These are phyloP conservation scores for Steinernema feltiae DNA, from an alignment of 1,140 invertebrate genomes.

Conservation along the genomic window DNA sequence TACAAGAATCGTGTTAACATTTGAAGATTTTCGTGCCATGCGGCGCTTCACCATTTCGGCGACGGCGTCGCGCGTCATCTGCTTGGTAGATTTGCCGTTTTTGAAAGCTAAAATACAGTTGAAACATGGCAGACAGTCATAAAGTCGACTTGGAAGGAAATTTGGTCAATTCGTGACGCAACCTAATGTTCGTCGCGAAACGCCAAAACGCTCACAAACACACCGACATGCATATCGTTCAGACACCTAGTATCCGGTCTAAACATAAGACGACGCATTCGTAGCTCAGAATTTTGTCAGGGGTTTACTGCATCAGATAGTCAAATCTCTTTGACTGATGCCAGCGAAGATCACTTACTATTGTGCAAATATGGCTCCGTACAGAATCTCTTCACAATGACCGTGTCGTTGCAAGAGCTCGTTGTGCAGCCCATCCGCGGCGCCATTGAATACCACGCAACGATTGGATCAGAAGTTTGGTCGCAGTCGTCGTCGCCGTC, in stretches of 20 bases:
- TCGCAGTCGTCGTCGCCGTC: background rate
- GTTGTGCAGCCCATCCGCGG: background rate
- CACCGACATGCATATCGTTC: background rate
- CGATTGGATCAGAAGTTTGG: background rate
- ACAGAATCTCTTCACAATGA: background rate
- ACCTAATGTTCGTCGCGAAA: too few species aligned
- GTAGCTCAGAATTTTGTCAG: too few species aligned
- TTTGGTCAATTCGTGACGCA: too few species aligned
- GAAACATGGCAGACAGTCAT: background rate
- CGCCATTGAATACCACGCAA: background rate
- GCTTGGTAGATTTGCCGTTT: background rate
- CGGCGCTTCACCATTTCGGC: background rate
- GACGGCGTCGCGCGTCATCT: background rate
- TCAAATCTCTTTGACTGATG: too few species aligned
- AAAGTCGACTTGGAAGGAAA: too few species aligned
- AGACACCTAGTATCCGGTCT: background rate
- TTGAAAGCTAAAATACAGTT: background rate
- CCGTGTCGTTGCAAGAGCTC: background rate
- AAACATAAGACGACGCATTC: background rate
- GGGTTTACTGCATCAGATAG: too few species aligned
- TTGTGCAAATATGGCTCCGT: background rate
- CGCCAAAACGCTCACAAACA: background rate
- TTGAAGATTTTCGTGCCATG: background rate
- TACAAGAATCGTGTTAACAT: conserved; percentile 1
- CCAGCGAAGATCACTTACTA: background rate